Evolutionary conservation across 2,113 vertebrate genomes (phyloP), one percentile per base, ranked within the genome.

Genomic region (Mohoua ochrocephala): DNA sequence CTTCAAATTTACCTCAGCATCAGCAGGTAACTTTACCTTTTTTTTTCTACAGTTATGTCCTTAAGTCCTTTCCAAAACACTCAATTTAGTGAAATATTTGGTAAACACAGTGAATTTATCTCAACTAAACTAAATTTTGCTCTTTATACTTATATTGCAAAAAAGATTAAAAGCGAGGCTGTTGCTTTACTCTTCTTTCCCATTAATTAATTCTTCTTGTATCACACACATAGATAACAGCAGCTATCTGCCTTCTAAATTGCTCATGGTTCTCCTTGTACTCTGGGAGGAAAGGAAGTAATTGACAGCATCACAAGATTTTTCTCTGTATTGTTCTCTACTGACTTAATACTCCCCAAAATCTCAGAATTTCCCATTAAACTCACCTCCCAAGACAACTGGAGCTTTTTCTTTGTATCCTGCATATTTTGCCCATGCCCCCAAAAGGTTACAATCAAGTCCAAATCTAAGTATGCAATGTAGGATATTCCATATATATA

Each of bases 341-440:
- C 13, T 39, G n/a, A 65, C 12, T 22, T 12, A 59, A 59, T 13
- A 77, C 12, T 64, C 37, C 31, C 39, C 4, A 17, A 63, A 69
- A 67, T 54, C 14, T 75, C 73, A 70, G 18, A 15, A 73, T 18
- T 65, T 67, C 30, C 18, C 41, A 91, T 17, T 54, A 39, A 78
- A 68, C 7, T 54, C 9, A 49, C 11, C 21, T 60, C 10, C 12
- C 27, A 77, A 64, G 41, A 69, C 30, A 94, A 64, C 3, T 1
- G 3, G 19, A 92, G 45, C 11, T 77, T 88, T 65, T 47, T 35
- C 18, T 61, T 70, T 63, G 7, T n/a, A 71, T 42, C 44, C 54
- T 52, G 20, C 27, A 45, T 2, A 0, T 21, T 49, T 21, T 49
- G 49, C 10, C 12, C 22, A 16, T 1, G 4, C 4, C 15, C 24